Conservation (phyloP, 1,140 invertebrate species). For the Campoletis sonorensis region DNA sequence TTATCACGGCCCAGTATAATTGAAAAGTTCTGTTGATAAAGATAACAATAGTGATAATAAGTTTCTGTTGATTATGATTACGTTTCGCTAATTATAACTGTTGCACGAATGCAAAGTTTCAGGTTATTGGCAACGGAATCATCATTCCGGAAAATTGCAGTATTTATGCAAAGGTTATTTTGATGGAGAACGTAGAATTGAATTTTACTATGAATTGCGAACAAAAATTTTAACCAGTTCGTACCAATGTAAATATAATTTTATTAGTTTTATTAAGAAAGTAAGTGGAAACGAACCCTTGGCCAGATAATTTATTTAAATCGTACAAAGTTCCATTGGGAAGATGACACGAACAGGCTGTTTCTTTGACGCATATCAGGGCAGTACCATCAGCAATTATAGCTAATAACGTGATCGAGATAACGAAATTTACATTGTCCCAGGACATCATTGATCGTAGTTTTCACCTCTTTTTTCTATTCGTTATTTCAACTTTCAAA, state of each 20-base stretch:
- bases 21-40: too few species aligned
- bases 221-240: too few species aligned
- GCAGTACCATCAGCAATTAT: conserved; percentile 6
- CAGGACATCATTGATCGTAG: background rate
- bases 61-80: too few species aligned
- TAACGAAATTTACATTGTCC: conserved; percentile 22
- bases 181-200: too few species aligned
- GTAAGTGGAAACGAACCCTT: conserved; percentile 21
- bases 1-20: too few species aligned
- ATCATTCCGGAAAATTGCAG: too few species aligned
- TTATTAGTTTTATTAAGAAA: background rate
- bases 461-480: background rate
- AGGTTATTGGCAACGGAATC: too few species aligned
- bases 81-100: too few species aligned
- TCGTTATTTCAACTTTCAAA: background rate
- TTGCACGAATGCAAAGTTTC: too few species aligned
- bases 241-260: background rate
- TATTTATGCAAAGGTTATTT: too few species aligned
- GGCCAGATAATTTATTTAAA: conserved; percentile 21
- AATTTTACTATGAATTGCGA: too few species aligned
- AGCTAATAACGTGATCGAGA: conserved; percentile 11
- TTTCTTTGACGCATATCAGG: conserved; percentile 14
- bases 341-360: conserved; percentile 28
- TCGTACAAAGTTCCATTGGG: conserved; percentile 23
- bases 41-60: too few species aligned